phyloP scores from a whole-genome alignment of 2,797 vertebrate genomes.

The Anas bernieri region DNA sequence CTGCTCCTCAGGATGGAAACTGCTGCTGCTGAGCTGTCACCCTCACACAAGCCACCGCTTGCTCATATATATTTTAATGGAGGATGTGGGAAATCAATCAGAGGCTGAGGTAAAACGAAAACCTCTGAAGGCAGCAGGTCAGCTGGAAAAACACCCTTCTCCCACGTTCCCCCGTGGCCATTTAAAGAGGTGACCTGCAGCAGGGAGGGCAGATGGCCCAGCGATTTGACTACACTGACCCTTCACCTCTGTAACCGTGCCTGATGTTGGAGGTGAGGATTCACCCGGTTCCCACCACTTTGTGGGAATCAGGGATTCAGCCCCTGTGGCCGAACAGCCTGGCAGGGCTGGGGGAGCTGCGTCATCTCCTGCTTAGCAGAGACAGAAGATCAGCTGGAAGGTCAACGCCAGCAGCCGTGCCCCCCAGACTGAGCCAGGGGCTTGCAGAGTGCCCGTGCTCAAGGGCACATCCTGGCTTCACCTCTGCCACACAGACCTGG shows the following conservation, averaged over 20 bases:
- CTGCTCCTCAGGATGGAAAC: not conserved
- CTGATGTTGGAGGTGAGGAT: not conserved
- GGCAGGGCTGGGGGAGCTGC: not conserved
- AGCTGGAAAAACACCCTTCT: not conserved
- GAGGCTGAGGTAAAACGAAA: not conserved
- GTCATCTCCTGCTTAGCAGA: not conserved
- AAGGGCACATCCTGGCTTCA: not conserved
- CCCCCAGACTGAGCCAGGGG: not conserved
- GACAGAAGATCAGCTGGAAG: not conserved
- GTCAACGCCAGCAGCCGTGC: rapidly evolving
- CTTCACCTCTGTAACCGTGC: not conserved
- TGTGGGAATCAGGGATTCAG: not conserved
- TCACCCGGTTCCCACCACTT: not conserved
- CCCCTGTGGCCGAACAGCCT: not conserved
- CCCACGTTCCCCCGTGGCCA: rapidly evolving
- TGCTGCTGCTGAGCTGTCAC: not conserved
- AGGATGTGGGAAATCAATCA: not conserved
- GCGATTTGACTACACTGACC: not conserved
- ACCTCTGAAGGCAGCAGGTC: not conserved
- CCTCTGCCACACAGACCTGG: not conserved
- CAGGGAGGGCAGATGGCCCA: not conserved
- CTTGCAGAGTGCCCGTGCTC: not conserved
- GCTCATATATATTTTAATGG: not conserved
- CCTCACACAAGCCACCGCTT: not conserved
- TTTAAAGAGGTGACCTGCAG: not conserved